Base-by-base conservation (phyloP, 1,140 invertebrate genomes). In the Panagrolaimus sp. region DNA sequence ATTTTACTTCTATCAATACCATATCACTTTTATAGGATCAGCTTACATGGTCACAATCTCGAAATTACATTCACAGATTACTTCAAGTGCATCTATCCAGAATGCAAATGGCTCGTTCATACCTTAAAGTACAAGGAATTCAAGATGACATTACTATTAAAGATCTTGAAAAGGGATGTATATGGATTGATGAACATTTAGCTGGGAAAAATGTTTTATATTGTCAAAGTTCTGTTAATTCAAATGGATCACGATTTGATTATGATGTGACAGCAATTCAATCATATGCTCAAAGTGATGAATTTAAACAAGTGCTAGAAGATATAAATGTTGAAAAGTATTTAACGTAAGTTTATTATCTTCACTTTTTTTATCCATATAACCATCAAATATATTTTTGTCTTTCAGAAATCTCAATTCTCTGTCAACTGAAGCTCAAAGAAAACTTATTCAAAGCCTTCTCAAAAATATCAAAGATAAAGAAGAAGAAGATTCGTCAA, bases 11-110 rank as follows among this genome's bases (percentile, higher is more conserved):
- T 4, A 38, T 38, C 31, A 38, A 38, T 4, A 2, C 31, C 31
- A 4, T 38, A 38, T 25, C 20, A 11, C n/a, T 20, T 11, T 57
- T 81, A 16, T 51, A 81, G 72, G 78, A 82, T 61, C 78, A 80
- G 38, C 75, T 82, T 9, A 47, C 67, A 14, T 75, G 80, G 69
- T 66, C 57, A 20, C 70, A 79, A 61, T 65, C 74, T 25, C 72
- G 79, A 9, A 74, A 78, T 53, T 75, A 83, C 61, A 72, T 82
- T 65, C 73, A 68, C 44, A 42, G 71, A 13, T 63, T 81, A 16
- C 53, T 81, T 63, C 46, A 46, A 13, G 76, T 81, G 4, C 64
- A 81, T 42, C n/a, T 77, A 8, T 65, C 72, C 9, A 72, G 78
- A 65, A 64, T 81, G 25, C 46, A 63, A 46, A 82, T 81, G 73